Percentiles rank a stretch among this genome's conserved stretches.
phyloP scores from a whole-genome alignment of 2,113 vertebrate genomes.

The Bathybates hornii region DNA sequence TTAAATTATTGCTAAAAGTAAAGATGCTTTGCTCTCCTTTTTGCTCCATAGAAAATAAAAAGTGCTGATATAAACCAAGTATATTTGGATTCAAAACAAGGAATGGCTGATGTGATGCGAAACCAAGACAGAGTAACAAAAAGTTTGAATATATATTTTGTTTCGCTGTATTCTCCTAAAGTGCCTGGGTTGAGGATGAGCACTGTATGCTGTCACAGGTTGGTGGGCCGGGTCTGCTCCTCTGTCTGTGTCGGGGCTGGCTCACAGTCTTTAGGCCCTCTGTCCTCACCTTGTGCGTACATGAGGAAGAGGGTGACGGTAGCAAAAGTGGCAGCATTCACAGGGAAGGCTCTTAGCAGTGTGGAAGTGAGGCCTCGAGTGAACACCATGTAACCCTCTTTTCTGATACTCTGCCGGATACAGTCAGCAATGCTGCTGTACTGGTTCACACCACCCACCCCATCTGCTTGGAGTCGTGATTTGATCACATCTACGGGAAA shows the following conservation, averaged over 20 bases:
- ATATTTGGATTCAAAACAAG: background rate
- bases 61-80: background rate
- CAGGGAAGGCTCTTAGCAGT: constrained; percentile 89
- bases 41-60: background rate
- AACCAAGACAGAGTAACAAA: background rate
- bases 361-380: constrained; percentile 91
- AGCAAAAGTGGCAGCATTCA: constrained; percentile 93
- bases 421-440: constrained; percentile 90
- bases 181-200: constrained; percentile 4
- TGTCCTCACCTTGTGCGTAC: constrained; percentile 73
- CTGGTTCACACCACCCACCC: constrained; percentile 77
- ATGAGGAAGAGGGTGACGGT: constrained; percentile 89
- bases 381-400: constrained; percentile 89
- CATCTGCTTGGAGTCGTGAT: constrained; percentile 91
- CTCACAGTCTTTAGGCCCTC: constrained; percentile 72
- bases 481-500: constrained; percentile 95
- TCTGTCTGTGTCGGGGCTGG: constrained; percentile 27
- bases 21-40: background rate
- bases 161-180: constrained; percentile 20
- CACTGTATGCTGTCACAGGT: constrained; percentile 70
- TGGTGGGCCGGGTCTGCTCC: constrained; percentile 78
- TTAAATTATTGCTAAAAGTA: background rate
- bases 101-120: constrained; percentile 14
- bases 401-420: constrained; percentile 78
- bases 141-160: background rate